Base-by-base conservation (phyloP, 1,140 invertebrate genomes). In the Diorhabda elongata region DNA sequence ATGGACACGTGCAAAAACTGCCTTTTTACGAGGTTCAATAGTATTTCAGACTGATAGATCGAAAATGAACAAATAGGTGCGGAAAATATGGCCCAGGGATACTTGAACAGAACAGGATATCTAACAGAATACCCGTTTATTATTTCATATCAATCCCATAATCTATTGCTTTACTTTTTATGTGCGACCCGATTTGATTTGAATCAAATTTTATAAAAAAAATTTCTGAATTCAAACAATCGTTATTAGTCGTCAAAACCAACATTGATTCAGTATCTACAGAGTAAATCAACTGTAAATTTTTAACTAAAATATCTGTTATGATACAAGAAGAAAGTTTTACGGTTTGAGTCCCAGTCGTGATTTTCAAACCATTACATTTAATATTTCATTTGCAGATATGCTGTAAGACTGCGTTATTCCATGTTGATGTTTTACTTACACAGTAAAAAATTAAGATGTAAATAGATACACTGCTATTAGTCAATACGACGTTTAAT, bases 201-300 rank as follows among this genome's bases (percentile, higher is more conserved):
- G 26, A 1, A 26, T 26, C 26, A 26, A 26, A 1, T 26, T 26
- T 26, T 26, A 26, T 26, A 26, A 26, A 26, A 26, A 26, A 52
- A 52, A 52, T 4, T 3, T 52, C 0, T n/a, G n/a, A 52, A 52
- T 52, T n/a, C 47, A n/a, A 52, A 52, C 47, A 52, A 52, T 52
- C 47, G 6, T n/a, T 8, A 8, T 52, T 6, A 52, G n/a, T 8
- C 6, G 6, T 52, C 47, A 52, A 52, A 52, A 52, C 47, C 47
- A 52, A 52, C 26, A 4, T n/a, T 8, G 47, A 52, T 6, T n/a
- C 6, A 52, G 47, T 52, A 52, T 52, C 47, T 6, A 52, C 47
- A n/a, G n/a, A 52, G 47, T 52, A 52, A 52, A 52, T 52, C 47
- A 52, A 52, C 47, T 52, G 47, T 52, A 52, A 52, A 52, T 52